Evolutionary conservation across 1,140 invertebrate species (phyloP), one percentile per base, ranked within the genome.

Genomic region (Acromyrmex charruanus): DNA sequence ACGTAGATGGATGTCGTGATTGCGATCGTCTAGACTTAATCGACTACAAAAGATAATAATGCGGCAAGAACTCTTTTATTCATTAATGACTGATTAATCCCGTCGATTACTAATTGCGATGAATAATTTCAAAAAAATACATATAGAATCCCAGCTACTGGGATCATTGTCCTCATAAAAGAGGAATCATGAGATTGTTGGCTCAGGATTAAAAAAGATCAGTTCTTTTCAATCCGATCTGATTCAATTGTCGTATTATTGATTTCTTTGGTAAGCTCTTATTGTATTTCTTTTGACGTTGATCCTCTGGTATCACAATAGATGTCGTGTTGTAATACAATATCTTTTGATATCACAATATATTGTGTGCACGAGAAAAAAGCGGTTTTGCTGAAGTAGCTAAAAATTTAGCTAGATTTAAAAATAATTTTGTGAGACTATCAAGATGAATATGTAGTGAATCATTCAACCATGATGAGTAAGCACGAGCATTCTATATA

Each of bases 51-150:
- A 31, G 3, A 16, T 10, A 16, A 77, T 63, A 77, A 77, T 7
- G n/a, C 4, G 18, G 7, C 65, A 6, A 53, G 39, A 44, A 72
- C 0, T 31, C 1, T 5, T 61, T 84, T 49, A 51, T 84, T 74
- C 18, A 14, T 14, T 14, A 35, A 4, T n/a, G 0, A 72, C 12
- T 25, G 9, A 49, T 53, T 68, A 80, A 69, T 68, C 16, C n/a
- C 21, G 5, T 53, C n/a, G 18, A 55, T n/a, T 25, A 61, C 18
- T 31, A 35, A 84, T 74, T 61, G 6, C 21, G 6, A 2, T 84
- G 39, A 84, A 51, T 72, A 74, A 82, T 72, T 1, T 16, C 1
- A 18, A n/a, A 7, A 61, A 74, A 75, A 74, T 39, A 84, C 69
- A 84, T 74, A 51, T 28, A 25, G 6, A 61, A 44, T 82, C 25